A percentile compares a stretch with the other conserved stretches of the same genome.
These are phyloP conservation scores for Solenopsis invicta DNA, from an alignment of 1,140 invertebrate genomes.

Conservation along the genomic window DNA sequence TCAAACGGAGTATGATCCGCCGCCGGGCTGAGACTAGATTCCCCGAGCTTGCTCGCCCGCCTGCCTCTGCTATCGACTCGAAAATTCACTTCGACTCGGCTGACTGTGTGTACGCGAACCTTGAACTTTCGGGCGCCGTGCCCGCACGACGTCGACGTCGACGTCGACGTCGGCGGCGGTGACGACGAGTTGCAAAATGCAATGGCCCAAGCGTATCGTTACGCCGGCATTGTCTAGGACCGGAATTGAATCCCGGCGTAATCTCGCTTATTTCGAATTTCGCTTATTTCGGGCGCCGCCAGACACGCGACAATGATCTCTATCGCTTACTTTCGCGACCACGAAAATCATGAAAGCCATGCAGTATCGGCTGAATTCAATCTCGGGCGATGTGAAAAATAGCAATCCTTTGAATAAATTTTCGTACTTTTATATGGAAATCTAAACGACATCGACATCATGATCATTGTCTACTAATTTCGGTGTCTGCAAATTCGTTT, in stretches of 20 bases:
- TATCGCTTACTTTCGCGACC: background rate
- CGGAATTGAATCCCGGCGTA: slow-evolving; percentile 21
- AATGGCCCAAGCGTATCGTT: slow-evolving; percentile 18
- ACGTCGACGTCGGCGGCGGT: background rate
- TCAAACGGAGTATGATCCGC: slow-evolving; percentile 63
- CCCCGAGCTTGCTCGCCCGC: slow-evolving; percentile 41
- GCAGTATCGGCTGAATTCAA: background rate
- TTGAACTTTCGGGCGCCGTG: slow-evolving; percentile 55
- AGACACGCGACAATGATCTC: slow-evolving; percentile 47
- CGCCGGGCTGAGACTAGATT: slow-evolving; percentile 61
- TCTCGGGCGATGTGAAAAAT: background rate
- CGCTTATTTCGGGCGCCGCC: background rate
- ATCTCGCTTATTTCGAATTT: slow-evolving; percentile 32
- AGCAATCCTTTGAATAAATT: background rate
- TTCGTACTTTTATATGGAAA: background rate
- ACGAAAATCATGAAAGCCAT: background rate
- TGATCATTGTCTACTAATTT: background rate
- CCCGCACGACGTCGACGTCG: slow-evolving; percentile 35
- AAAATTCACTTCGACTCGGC: slow-evolving; percentile 52
- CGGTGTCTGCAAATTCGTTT: background rate
- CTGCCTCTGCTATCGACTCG: slow-evolving; percentile 61
- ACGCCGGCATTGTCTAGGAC: slow-evolving; percentile 2
- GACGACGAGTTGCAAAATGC: slow-evolving; percentile 49
- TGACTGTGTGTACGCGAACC: slow-evolving; percentile 32
- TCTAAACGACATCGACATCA: background rate